Base-by-base conservation (phyloP, 2,888 invertebrate species). In the Polyploca ridens region DNA sequence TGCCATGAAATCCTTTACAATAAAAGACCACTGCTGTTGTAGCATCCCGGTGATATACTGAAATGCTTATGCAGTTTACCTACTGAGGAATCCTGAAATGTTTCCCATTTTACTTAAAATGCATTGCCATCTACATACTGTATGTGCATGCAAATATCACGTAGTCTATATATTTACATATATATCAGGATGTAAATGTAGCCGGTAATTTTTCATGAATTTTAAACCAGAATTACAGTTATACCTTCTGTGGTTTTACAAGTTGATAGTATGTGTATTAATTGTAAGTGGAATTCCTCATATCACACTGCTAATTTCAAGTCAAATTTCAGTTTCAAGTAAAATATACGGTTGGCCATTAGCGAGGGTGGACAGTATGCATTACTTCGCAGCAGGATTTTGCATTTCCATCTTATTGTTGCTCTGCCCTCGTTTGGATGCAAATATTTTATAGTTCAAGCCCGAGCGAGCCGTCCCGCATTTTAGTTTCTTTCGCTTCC, bases 401-500 rank as follows among this genome's bases (percentile, higher is more conserved):
- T 81, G 84, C 87, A 90, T 90, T 91, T 89, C 86, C 86, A 90
- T 91, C 87, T 88, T 90, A 90, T 90, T 90, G 90, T 90, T 85
- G 81, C 82, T 73, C 76, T 78, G 83, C 76, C 83, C 90, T 90
- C 88, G 88, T 91, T 91, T 90, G 82, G 86, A 91, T 90, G 90
- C 91, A 90, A 91, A 91, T 92, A 90, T 90, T 89, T 89, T 87
- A 90, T 85, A 89, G 87, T 90, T 89, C 83, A 86, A 88, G 85
- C 87, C 80, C 78, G 80, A 79, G 83, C 83, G 79, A 81, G 74
- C 83, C 81, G 83, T 79, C 83, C 82, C 82, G 84, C 82, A 82
- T 88, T 89, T 88, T 87, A 88, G 86, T 86, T 86, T 87, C 86
- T 85, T 87, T 88, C 81, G 82, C 82, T 86, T 90, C 85, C 87